Base-by-base conservation (phyloP, 2,797 vertebrate species). In the Miichthys miiuy region DNA sequence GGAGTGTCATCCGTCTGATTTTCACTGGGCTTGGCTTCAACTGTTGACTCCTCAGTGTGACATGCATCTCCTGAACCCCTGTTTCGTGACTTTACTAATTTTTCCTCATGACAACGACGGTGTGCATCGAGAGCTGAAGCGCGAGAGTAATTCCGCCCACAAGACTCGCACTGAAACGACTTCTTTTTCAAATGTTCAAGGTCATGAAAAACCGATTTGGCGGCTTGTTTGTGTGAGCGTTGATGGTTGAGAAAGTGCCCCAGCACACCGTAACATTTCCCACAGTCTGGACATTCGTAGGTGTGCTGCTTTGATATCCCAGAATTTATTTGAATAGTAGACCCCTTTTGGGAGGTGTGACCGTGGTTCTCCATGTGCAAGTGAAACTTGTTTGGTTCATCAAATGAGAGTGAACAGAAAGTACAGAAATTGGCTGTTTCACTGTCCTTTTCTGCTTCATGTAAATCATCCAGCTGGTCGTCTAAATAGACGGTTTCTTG, bases 121-220 rank as follows among this genome's bases (percentile, higher is more conserved):
- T 96, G 96, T 6, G 96, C 96, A 18, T 96, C 95, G 1, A 96
- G 95, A 68, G 96, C 96, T 2, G 95, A 95, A 23, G 93, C 94
- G 0, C 95, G 95, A 11, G 95, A 96, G 85, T 96, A 96, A 81
- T 84, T 94, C 14, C 95, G 89, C 1, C 95, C 95, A 68, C 96
- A 96, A 6, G 91, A 91, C 57, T 95, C 94, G 5, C 96, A 96
- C 41, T 94, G 91, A 87, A 96, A 96, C 0, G 95, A 89, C 79
- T 96, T 96, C 82, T 96, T 96, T 86, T 96, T 95, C 71, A 96
- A 91, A 71, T 95, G 91, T 68, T 93, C 94, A 12, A 95, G 83
- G 75, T 96, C 92, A 56, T 94, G 90, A 82, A 95, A 95, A 78
- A 96, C 85, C 1, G 96, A 96, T 85, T 96, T 95, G 30, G 94